These are phyloP conservation scores for Sinonovacula constricta DNA, from an alignment of 1,140 invertebrate species.

Conservation along the genomic window DNA sequence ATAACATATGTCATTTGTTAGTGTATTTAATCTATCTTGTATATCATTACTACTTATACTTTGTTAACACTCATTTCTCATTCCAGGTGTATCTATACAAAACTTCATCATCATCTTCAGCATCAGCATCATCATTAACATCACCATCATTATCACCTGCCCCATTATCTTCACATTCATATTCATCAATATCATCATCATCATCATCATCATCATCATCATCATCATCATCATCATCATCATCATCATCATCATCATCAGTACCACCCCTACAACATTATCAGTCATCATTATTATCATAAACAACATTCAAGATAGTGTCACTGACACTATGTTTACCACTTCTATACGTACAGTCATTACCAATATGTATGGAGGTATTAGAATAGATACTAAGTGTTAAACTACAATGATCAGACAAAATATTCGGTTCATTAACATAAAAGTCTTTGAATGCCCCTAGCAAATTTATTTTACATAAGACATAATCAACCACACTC, in stretches of 20 bases:
- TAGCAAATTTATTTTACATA: conserved; percentile 26
- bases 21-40: too few species aligned
- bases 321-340: not conserved
- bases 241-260: conserved; percentile 4
- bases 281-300: not conserved
- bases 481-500: conserved; percentile 24
- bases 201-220: conserved; percentile 4
- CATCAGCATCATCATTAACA: not conserved
- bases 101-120: not conserved
- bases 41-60: too few species aligned
- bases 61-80: too few species aligned
- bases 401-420: conserved; percentile 26
- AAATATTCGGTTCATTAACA: conserved; percentile 21
- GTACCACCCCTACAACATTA: not conserved
- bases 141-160: not conserved
- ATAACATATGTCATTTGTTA: too few species aligned
- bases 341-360: not conserved
- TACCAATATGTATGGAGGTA: not conserved
- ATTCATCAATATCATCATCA: conserved; percentile 1
- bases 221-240: conserved; percentile 4
- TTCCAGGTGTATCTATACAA: not conserved
- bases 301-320: not conserved
- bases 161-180: too few species aligned
- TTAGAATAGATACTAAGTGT: not conserved
- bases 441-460: not conserved